A percentile compares a stretch with the other conserved stretches of the same genome.
phyloP scores from a whole-genome alignment of 2,797 vertebrate genomes.

The Anolis apletophallus region DNA sequence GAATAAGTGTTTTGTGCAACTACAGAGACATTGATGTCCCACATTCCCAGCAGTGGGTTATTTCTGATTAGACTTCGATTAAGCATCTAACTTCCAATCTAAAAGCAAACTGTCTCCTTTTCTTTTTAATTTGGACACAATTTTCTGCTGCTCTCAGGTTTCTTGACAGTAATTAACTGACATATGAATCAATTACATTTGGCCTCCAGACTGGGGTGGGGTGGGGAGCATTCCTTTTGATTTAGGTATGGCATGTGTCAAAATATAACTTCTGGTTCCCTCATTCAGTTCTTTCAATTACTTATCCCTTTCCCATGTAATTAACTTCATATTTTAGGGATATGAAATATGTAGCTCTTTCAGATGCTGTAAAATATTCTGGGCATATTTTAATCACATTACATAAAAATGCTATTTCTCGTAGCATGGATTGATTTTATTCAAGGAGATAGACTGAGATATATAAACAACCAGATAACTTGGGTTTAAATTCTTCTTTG shows the following conservation, averaged over 20 bases:
- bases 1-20: constrained; percentile 74
- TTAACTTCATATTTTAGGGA: constrained; percentile 55
- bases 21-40: constrained; percentile 72
- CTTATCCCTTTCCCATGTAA: constrained; percentile 52
- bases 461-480: background rate
- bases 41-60: constrained; percentile 75
- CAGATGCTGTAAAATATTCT: constrained; percentile 16
- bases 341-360: constrained; percentile 52
- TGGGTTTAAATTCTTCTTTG: background rate
- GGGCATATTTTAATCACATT: background rate
- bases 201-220: constrained; percentile 44
- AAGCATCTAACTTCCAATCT: constrained; percentile 74
- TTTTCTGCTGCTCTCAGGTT: constrained; percentile 69
- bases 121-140: constrained; percentile 75
- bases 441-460: background rate
- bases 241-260: constrained; percentile 59
- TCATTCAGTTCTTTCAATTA: constrained; percentile 54
- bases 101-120: constrained; percentile 76
- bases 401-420: background rate
- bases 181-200: constrained; percentile 73
- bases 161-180: constrained; percentile 76
- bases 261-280: constrained; percentile 60
- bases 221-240: constrained; percentile 34
- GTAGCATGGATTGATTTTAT: background rate
- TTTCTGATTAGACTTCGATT: constrained; percentile 79